phyloP scores from a whole-genome alignment of 2,113 vertebrate species.

The Hassar affinis region DNA sequence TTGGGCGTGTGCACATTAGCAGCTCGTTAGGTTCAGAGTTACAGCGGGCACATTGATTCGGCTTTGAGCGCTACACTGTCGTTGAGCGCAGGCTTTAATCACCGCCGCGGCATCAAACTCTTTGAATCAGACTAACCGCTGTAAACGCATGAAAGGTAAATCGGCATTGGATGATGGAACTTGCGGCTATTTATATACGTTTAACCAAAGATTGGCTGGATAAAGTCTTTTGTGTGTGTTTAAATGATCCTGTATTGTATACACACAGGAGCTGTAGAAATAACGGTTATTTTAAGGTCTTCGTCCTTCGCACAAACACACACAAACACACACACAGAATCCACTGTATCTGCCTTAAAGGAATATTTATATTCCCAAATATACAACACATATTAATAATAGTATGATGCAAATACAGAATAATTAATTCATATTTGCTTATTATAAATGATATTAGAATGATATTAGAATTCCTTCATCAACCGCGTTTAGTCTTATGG shows the following conservation, averaged over 20 bases:
- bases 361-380: neutral
- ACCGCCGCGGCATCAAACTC: neutral
- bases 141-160: constrained; percentile 1
- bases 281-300: neutral
- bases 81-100: constrained; percentile 13
- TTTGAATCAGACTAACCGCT: constrained; percentile 4
- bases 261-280: neutral
- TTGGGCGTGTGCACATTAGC: neutral
- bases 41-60: constrained; percentile 15
- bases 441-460: neutral
- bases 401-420: neutral
- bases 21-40: neutral
- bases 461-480: neutral
- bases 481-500: neutral
- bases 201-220: neutral
- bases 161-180: neutral
- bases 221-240: neutral
- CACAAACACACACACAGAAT: neutral
- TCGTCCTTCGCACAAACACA: neutral
- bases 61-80: neutral
- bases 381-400: neutral
- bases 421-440: neutral
- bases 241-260: neutral
- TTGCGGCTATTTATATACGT: neutral
- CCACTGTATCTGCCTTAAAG: neutral